phyloP scores from a whole-genome alignment of 1,140 invertebrate genomes.

The Euglossa dilemma region DNA sequence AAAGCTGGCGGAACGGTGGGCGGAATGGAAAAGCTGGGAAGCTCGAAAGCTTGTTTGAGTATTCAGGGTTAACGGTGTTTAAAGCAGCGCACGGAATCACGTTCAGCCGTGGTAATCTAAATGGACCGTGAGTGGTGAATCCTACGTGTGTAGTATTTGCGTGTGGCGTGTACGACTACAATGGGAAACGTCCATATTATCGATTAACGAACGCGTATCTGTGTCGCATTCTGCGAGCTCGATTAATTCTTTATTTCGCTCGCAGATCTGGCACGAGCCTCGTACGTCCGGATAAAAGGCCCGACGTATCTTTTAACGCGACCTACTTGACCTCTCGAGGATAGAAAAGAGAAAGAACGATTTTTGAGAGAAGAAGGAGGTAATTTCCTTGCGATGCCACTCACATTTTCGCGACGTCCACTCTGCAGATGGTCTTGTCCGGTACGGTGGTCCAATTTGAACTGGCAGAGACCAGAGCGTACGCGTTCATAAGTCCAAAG shows the following conservation, averaged over 20 bases:
- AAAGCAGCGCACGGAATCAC: neutral
- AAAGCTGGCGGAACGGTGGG: neutral
- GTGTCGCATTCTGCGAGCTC: neutral
- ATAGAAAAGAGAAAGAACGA: too few species aligned
- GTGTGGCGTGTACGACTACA: neutral
- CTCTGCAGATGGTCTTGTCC: conserved; percentile 85
- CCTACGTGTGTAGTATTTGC: conserved; percentile 5
- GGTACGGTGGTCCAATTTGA: conserved; percentile 92
- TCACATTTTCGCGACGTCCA: conserved; percentile 55
- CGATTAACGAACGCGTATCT: conserved; percentile 4
- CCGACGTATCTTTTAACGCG: too few species aligned
- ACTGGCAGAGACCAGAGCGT: conserved; percentile 88
- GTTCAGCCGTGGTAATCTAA: conserved; percentile 33
- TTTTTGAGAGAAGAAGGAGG: neutral
- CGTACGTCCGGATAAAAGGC: too few species aligned
- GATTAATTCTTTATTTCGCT: neutral
- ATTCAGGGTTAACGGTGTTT: conserved; percentile 11
- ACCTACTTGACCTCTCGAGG: too few species aligned
- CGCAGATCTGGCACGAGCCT: too few species aligned
- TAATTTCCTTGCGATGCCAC: neutral
- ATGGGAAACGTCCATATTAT: neutral
- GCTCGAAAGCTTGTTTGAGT: neutral
- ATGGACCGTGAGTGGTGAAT: conserved; percentile 25
- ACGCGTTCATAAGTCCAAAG: conserved; percentile 95
- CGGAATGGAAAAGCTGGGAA: too few species aligned